Evolutionary conservation across 1,140 invertebrate genomes (phyloP).

Genomic region (Scaptomyza pallida): DNA sequence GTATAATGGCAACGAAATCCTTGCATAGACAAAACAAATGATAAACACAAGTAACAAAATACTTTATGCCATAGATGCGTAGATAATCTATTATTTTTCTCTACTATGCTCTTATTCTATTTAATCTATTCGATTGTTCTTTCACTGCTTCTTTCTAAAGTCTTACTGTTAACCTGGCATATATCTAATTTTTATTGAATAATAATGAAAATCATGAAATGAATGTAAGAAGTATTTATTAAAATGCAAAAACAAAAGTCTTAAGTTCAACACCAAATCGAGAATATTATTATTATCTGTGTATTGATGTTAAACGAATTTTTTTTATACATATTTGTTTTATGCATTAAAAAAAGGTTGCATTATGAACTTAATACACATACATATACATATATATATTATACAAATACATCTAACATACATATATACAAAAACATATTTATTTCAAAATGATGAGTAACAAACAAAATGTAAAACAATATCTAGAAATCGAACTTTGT

Average conservation of each 20-base stretch:
- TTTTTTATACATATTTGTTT: constrained; percentile 36
- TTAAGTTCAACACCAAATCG: constrained; percentile 48
- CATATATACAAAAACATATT: constrained; percentile 56
- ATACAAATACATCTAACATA: constrained; percentile 43
- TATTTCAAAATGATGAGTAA: constrained; percentile 54
- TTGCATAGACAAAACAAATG: constrained; percentile 46
- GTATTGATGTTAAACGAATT: constrained; percentile 62
- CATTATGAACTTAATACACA: constrained; percentile 76
- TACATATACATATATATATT: constrained; percentile 49
- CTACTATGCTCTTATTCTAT: constrained; percentile 55
- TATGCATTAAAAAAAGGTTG: constrained; percentile 66
- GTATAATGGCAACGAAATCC: constrained; percentile 74
- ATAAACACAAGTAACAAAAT: constrained; percentile 33
- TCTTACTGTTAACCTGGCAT: constrained; percentile 63
- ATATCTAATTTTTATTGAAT: constrained; percentile 61
- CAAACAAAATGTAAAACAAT: constrained; percentile 26
- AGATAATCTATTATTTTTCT: constrained; percentile 57
- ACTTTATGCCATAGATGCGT: constrained; percentile 59
- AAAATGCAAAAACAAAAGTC: constrained; percentile 59
- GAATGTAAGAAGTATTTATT: constrained; percentile 63
- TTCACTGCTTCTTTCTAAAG: constrained; percentile 59
- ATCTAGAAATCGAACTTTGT: constrained; percentile 41
- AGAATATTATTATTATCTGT: constrained; percentile 19
- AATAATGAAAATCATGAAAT: constrained; percentile 38
- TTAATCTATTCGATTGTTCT: constrained; percentile 60